Conservation (phyloP, 2,888 invertebrate genomes). For the Mimumesa dahlbomi region DNA sequence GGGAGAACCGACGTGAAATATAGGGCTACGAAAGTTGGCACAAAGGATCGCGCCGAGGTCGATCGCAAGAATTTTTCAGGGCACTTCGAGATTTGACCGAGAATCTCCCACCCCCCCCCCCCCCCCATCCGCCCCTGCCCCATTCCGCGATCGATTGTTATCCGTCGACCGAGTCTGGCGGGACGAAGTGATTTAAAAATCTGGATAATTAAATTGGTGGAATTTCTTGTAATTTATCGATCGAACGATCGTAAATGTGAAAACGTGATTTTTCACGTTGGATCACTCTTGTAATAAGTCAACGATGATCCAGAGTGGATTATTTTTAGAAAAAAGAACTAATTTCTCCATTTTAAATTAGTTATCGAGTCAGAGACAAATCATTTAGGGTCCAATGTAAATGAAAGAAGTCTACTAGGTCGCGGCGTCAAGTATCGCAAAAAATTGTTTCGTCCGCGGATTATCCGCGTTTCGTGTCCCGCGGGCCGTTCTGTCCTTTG, state of each 20-base stretch:
- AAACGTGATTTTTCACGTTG: no score
- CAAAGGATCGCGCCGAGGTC: slow-evolving; percentile 9
- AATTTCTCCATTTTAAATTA: no score
- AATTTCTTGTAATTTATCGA: no score
- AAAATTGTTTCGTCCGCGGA: not conserved
- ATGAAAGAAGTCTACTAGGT: no score
- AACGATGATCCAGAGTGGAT: no score
- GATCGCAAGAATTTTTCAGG: slow-evolving; percentile 23
- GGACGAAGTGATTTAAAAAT: no score
- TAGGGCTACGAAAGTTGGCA: slow-evolving; percentile 25
- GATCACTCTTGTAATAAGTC: no score
- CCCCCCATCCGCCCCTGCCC: slow-evolving; percentile 9
- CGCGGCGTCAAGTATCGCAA: not conserved
- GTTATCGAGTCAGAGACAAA: no score
- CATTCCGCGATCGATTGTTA: slow-evolving; percentile 15
- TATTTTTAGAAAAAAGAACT: no score
- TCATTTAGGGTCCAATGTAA: no score
- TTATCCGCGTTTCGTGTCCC: slow-evolving; percentile 24
- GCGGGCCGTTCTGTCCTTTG: slow-evolving; percentile 29
- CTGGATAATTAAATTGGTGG: no score
- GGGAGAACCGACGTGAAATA: slow-evolving; percentile 27
- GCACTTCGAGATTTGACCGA: slow-evolving; percentile 21
- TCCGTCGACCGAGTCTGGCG: not conserved
- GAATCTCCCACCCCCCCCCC: slow-evolving; percentile 1
- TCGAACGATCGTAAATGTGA: no score